phyloP scores from a whole-genome alignment of 1,140 invertebrate species.

The Dolichoris vasculosae region DNA sequence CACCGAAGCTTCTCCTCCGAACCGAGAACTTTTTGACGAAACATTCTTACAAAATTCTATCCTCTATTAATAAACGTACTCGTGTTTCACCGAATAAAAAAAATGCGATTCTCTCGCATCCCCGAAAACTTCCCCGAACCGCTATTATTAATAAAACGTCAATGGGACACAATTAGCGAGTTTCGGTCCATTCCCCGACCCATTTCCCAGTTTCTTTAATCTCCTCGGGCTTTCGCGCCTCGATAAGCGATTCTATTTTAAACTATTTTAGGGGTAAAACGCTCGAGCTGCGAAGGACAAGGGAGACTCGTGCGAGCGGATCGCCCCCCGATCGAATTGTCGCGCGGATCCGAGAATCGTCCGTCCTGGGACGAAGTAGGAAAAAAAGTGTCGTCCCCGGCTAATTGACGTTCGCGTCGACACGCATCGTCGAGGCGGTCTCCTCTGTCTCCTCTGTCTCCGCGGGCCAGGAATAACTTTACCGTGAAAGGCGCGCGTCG shows the following conservation, averaged over 20 bases:
- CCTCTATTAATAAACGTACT: background rate
- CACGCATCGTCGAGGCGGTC: constrained; percentile 67
- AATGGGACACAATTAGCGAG: background rate
- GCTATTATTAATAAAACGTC: constrained; percentile 5
- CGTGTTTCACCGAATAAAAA: background rate
- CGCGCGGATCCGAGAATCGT: constrained; percentile 26
- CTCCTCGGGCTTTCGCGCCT: background rate
- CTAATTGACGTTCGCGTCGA: constrained; percentile 66
- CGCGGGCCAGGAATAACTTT: constrained; percentile 56
- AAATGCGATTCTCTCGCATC: background rate
- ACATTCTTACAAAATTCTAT: background rate
- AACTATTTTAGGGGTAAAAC: background rate
- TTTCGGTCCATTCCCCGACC: background rate
- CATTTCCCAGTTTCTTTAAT: background rate
- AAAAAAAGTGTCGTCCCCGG: constrained; percentile 55
- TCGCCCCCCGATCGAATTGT: constrained; percentile 4
- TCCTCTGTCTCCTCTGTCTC: constrained; percentile 68
- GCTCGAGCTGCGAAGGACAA: constrained; percentile 6
- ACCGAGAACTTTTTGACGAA: too few species aligned
- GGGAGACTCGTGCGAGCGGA: background rate
- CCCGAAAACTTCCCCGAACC: background rate
- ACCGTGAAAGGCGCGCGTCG: constrained; percentile 62
- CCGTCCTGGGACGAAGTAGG: background rate
- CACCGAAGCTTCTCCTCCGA: too few species aligned
- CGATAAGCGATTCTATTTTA: background rate